These are phyloP conservation scores for Bothrops jararaca DNA, from an alignment of 2,113 vertebrate species.

Conservation along the genomic window DNA sequence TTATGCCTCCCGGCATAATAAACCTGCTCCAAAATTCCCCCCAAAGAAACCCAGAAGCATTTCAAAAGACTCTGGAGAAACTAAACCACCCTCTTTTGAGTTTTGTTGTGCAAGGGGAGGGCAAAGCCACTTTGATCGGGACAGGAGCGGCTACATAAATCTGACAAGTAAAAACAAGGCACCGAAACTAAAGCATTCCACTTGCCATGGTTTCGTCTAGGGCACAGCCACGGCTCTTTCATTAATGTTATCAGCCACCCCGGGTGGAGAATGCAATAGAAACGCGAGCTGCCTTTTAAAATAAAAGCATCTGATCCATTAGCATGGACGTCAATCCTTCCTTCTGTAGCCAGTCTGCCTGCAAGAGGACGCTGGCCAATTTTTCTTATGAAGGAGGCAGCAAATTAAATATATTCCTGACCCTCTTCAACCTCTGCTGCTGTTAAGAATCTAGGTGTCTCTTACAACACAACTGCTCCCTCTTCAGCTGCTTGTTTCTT, in stretches of 20 bases:
- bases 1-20: not conserved
- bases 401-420: not conserved
- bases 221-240: not conserved
- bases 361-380: not conserved
- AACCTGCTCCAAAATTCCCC: not conserved
- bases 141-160: not conserved
- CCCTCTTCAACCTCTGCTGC: not conserved
- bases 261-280: not conserved
- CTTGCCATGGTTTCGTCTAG: no score
- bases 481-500: not conserved
- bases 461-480: not conserved
- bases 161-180: not conserved
- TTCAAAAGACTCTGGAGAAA: not conserved
- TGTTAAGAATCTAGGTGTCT: not conserved
- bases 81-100: not conserved
- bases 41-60: not conserved
- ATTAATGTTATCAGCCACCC: not conserved
- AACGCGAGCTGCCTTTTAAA: not conserved
- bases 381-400: not conserved
- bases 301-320: not conserved
- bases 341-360: no score
- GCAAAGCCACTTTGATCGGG: not conserved
- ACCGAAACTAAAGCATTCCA: not conserved
- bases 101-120: not conserved
- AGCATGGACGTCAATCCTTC: not conserved